Base-by-base conservation (phyloP, 2,113 vertebrate genomes). In the Actinemys pallida region DNA sequence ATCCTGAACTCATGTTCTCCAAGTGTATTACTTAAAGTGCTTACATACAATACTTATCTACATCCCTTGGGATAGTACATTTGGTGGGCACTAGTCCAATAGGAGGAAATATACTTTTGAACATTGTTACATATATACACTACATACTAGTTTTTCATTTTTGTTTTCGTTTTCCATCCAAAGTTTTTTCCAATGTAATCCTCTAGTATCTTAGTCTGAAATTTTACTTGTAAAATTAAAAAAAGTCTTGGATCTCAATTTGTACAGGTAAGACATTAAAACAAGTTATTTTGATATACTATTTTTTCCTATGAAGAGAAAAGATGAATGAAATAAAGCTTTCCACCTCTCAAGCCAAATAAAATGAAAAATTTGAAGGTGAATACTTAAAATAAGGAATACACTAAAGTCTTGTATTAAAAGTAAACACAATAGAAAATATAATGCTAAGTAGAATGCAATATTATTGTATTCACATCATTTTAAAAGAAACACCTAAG, bases 101-200 rank as follows among this genome's bases (percentile, higher is more conserved):
- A 96, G 91, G 87, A 96, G 86, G 93, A 97, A 96, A 97, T 96
- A 97, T 88, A 96, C 69, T 94, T 94, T 97, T 91, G 8, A 95
- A 88, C 94, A 92, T 93, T 94, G 91, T 95, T 97, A 97, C 95
- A 97, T 96, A 95, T 96, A 94, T 90, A 94, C 90, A 97, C 65
- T 89, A 95, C 84, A 95, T 96, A 10, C 78, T 53, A 75, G 45
- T 76, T 91, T 92, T 89, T 96, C 81, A 93, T 92, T 56, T 93
- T 81, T 95, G 17, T 35, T n/a, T 47, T 47, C 27, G 81, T 84
- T 86, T 96, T 96, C 97, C 93, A 96, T 84, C 95, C 92, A 96
- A 72, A 96, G 7, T 53, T 94, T 69, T 57, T 39, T 91, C 50
- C 90, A 86, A 78, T 84, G 87, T 92, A 96, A 91, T 89, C 14